A percentile compares a stretch with the other conserved stretches of the same genome.
Conservation (phyloP, 2,797 vertebrate species). For the Masticophis lateralis region DNA sequence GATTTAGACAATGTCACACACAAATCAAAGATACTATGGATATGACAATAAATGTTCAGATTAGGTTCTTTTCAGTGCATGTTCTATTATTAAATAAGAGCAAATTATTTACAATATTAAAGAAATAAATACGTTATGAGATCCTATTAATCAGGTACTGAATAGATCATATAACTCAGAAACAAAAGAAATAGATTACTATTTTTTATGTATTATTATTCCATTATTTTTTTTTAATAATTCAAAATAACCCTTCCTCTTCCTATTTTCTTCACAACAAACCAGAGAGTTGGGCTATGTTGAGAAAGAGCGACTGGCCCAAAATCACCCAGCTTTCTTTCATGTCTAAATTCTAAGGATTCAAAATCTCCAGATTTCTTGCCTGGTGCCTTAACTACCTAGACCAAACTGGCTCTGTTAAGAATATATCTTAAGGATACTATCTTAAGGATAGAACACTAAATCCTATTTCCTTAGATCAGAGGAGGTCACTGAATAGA, state of each 20-base stretch:
- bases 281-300: background rate
- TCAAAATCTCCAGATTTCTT: background rate
- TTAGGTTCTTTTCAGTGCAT: background rate
- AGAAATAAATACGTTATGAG: background rate
- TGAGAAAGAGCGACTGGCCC: background rate
- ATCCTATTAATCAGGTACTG: background rate
- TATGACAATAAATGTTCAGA: background rate
- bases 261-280: background rate
- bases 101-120: background rate
- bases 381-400: background rate
- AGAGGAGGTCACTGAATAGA: background rate
- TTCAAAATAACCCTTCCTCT: background rate
- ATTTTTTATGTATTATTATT: background rate
- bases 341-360: background rate
- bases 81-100: background rate
- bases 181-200: background rate
- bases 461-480: background rate
- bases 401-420: background rate
- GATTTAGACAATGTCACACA: background rate
- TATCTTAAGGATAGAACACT: background rate
- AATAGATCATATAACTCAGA: background rate
- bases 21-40: background rate
- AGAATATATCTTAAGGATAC: background rate
- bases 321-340: background rate
- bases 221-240: background rate